phyloP scores from a whole-genome alignment of 1,140 invertebrate species.

The Metopolophium dirhodum region DNA sequence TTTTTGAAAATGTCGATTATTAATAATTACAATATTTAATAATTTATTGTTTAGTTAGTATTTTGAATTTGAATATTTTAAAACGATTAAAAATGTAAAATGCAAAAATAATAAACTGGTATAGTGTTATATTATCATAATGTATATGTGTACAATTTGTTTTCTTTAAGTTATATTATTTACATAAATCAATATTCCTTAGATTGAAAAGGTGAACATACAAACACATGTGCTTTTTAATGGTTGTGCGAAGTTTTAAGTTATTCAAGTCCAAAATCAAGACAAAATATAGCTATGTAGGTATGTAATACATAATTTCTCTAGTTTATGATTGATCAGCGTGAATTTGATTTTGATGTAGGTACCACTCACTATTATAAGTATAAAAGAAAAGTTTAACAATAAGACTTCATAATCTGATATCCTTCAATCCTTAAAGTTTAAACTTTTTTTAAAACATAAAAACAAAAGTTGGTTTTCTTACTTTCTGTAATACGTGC shows the following conservation, averaged over 20 bases:
- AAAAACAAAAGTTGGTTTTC: not conserved
- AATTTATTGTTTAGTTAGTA: too few species aligned
- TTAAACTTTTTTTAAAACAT: not conserved
- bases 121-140: too few species aligned
- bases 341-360: not conserved
- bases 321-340: not conserved
- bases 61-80: too few species aligned
- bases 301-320: not conserved
- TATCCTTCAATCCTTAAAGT: not conserved
- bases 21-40: too few species aligned
- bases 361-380: not conserved
- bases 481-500: too few species aligned
- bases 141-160: not conserved
- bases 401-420: constrained; percentile 1
- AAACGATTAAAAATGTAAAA: not conserved
- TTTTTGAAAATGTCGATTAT: too few species aligned
- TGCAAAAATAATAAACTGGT: too few species aligned
- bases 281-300: not conserved
- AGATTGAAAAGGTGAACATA: not conserved
- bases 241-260: not conserved
- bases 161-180: not conserved
- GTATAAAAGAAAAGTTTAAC: not conserved
- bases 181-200: not conserved
- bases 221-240: not conserved
- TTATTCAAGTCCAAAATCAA: not conserved